Base-by-base conservation (phyloP, 2,797 vertebrate species). In the Hoplostethus atlanticus region DNA sequence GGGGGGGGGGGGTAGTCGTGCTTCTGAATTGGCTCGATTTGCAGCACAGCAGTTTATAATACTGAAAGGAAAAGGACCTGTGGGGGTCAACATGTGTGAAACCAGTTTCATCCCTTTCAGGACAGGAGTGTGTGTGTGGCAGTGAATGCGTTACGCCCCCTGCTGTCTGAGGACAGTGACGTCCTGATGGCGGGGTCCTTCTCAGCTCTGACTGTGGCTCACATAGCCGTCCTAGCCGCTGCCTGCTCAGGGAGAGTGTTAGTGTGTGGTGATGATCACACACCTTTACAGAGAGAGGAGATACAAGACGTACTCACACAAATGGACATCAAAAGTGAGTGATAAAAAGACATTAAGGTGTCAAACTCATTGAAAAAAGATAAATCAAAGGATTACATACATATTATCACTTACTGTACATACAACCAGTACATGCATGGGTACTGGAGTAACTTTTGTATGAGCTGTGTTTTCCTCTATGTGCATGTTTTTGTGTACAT, bases 81-180 rank as follows among this genome's bases (percentile, higher is more conserved):
- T 34, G 21, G 1, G 34, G 34, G 34, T 34, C 34, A 34, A 34
- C 11, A 42, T 64, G 17, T 58, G 1, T 30, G 0, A 2, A 6
- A 44, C 17, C 30, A 38, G 44, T 15, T 38, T n/a, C 31, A 2
- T 74, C 4, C 81, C 30, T 66, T 68, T 17, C 68, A 98, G 98
- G 97, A 98, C 84, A 97, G 96, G 89, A 96, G 95, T 79, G 93
- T 96, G 85, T 96, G 95, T 69, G 86, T 98, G 17, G 96, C 96
- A 15, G 96, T 95, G 0, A 96, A 94, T 28, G 94, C 92, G 1
- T 89, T 95, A 9, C 94, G 85, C 67, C 94, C 93, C 0, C 93
- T 98, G 86, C 25, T 97, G 93, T 93, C 89, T 51, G 85, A 90
- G 17, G 93, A 90, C 1, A 91, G 90, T 0, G 96, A 97, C 7